Conservation (phyloP, 2,113 vertebrate genomes). For the Gallinago paraguaiae region DNA sequence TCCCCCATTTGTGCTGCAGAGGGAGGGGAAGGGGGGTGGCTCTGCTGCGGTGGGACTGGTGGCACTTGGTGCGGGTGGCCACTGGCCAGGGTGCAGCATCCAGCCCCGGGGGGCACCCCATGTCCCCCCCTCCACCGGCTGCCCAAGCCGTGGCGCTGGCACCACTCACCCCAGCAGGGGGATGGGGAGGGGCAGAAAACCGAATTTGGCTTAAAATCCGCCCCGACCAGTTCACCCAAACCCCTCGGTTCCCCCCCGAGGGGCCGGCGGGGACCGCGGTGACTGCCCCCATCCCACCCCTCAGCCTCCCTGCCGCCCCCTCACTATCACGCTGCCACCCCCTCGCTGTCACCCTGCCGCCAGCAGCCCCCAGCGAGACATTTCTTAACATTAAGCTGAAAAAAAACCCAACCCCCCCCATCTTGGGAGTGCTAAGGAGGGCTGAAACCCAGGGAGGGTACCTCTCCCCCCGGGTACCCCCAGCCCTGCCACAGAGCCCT, state of each 20-base stretch:
- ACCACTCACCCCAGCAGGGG: neutral
- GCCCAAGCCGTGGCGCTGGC: neutral
- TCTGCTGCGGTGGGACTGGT: accelerated
- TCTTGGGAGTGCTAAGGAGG: neutral
- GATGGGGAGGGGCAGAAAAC: neutral
- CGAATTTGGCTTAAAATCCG: neutral
- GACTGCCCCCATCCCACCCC: accelerated
- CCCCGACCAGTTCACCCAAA: neutral
- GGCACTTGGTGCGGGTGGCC: neutral
- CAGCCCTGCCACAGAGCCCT: accelerated
- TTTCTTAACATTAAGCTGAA: neutral
- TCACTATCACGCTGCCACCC: neutral
- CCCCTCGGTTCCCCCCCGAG: neutral
- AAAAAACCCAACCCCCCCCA: neutral
- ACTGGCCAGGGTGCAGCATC: neutral
- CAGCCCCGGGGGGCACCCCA: accelerated
- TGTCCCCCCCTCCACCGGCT: accelerated
- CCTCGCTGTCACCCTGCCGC: neutral
- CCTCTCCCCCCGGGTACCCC: neutral
- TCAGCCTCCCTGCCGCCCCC: neutral
- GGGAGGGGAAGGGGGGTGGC: neutral
- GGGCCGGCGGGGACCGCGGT: accelerated
- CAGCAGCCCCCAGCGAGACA: accelerated
- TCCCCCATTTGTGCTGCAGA: accelerated
- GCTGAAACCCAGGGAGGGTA: neutral